Conservation (phyloP, 2,888 invertebrate species). For the Orthosia cruda region DNA sequence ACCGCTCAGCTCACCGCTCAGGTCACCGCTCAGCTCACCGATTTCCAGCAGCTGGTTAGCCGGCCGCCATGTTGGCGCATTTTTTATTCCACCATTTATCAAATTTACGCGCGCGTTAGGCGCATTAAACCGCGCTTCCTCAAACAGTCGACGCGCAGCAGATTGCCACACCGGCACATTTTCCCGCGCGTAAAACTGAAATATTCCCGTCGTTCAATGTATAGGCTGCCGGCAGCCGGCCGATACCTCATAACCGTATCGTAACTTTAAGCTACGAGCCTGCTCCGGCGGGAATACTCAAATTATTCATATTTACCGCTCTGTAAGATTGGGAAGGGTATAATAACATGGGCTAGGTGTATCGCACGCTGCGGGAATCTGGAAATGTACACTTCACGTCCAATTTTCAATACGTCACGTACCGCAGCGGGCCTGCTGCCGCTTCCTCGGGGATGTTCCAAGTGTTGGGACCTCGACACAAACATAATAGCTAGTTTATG, state of each 20-base stretch:
- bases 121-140: slow-evolving; percentile 24
- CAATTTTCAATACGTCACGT: slow-evolving; percentile 27
- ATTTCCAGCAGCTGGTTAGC: neutral
- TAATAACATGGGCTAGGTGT: slow-evolving; percentile 1
- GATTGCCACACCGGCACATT: slow-evolving; percentile 27
- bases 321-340: slow-evolving; percentile 31
- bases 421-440: neutral
- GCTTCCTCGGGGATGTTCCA: neutral
- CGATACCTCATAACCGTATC: slow-evolving; percentile 47
- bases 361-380: too few relatives aligned
- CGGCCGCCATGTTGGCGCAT: slow-evolving; percentile 3
- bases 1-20: neutral
- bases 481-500: neutral
- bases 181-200: slow-evolving; percentile 36
- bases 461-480: neutral
- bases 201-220: slow-evolving; percentile 40
- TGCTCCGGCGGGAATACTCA: slow-evolving; percentile 32
- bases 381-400: neutral
- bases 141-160: slow-evolving; percentile 26
- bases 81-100: slow-evolving; percentile 40
- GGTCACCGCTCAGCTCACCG: too few relatives aligned
- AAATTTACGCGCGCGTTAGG: slow-evolving; percentile 24
- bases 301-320: slow-evolving; percentile 54
- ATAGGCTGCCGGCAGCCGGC: slow-evolving; percentile 19
- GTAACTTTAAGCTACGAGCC: slow-evolving; percentile 34